A percentile compares a stretch with the other conserved stretches of the same genome.
phyloP scores from a whole-genome alignment of 2,888 invertebrate species.

The Dasysyrphus albostriatus region DNA sequence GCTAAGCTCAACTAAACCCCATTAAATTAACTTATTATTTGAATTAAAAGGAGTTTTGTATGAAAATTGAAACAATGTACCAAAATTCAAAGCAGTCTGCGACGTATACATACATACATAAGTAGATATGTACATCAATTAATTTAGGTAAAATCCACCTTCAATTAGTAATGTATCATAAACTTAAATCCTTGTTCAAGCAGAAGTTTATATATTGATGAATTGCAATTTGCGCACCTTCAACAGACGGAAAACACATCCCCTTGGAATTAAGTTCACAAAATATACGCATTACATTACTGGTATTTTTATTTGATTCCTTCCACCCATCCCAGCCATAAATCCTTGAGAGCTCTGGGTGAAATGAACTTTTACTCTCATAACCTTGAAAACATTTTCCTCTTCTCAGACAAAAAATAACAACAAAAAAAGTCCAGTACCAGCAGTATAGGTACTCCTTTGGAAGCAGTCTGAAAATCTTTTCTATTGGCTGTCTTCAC shows the following conservation, averaged over 20 bases:
- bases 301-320: conserved; percentile 4
- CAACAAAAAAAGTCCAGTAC: conserved; percentile 3
- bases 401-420: conserved; percentile 31
- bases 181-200: neutral
- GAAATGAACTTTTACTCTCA: conserved; percentile 39
- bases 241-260: conserved; percentile 12
- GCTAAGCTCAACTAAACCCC: too few species aligned
- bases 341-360: conserved; percentile 14
- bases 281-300: conserved; percentile 11
- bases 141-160: neutral
- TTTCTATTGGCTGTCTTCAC: neutral
- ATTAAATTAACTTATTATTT: too few species aligned
- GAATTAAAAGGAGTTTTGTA: too few species aligned
- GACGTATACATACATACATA: too few species aligned
- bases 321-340: neutral
- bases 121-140: too few species aligned
- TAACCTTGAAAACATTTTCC: conserved; percentile 52
- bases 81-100: too few species aligned
- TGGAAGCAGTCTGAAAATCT: neutral
- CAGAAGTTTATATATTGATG: neutral
- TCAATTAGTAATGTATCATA: neutral
- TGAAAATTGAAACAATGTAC: too few species aligned
- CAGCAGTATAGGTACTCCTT: neutral
- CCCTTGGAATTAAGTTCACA: neutral
- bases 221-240: neutral